Evolutionary conservation across 2,888 invertebrate genomes (phyloP).

Genomic region (Drosophila siamana): DNA sequence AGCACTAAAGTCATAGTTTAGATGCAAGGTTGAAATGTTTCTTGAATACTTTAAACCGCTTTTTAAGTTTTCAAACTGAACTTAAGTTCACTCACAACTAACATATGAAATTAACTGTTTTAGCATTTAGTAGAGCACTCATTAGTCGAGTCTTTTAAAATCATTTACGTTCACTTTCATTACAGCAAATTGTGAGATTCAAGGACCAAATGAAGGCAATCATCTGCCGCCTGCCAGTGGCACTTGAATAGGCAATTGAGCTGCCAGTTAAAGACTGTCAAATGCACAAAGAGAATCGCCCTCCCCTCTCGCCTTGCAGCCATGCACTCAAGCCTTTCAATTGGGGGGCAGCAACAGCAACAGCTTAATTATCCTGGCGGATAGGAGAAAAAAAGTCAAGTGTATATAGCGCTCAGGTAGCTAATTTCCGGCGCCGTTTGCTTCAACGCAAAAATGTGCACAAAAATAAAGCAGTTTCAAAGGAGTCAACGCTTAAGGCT

Average conservation of each 20-base stretch:
- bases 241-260: constrained; percentile 61
- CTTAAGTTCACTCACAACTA: too few relatives aligned
- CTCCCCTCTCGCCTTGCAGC: background rate
- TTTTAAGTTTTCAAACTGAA: too few relatives aligned
- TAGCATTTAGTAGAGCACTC: background rate
- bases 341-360: constrained; percentile 11
- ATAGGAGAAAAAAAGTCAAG: constrained; percentile 19
- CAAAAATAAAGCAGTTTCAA: constrained; percentile 29
- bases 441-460: constrained; percentile 12
- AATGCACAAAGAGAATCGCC: constrained; percentile 51
- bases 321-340: constrained; percentile 48
- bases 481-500: constrained; percentile 40
- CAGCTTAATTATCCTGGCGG: constrained; percentile 62
- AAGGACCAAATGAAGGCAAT: constrained; percentile 26
- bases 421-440: constrained; percentile 65
- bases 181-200: background rate
- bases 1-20: too few relatives aligned
- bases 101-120: too few relatives aligned
- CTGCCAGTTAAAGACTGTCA: constrained; percentile 61
- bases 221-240: constrained; percentile 49
- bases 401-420: constrained; percentile 35
- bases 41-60: too few relatives aligned
- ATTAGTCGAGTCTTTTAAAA: background rate
- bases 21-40: too few relatives aligned
- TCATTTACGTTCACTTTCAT: background rate